These are phyloP conservation scores for Danio jaintianensis DNA, from an alignment of 2,797 vertebrate genomes.

Conservation along the genomic window DNA sequence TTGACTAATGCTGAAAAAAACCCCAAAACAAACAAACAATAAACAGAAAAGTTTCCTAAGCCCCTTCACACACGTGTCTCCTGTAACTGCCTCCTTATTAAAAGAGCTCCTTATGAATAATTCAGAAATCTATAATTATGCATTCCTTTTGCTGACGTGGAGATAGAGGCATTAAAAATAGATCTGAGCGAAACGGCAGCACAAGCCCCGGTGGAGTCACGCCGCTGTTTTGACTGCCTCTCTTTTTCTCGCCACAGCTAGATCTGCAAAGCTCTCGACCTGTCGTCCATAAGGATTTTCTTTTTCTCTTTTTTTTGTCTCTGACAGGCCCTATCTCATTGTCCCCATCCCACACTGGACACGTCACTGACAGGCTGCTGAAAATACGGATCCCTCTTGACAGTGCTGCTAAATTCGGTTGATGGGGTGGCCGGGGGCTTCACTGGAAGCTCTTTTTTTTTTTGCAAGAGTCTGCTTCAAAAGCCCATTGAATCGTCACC, in stretches of 20 bases:
- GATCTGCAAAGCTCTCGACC: slow-evolving; percentile 11
- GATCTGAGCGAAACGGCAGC: slow-evolving; percentile 56
- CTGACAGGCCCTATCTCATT: slow-evolving; percentile 1
- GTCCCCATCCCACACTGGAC: slow-evolving; percentile 7
- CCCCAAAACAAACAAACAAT: neutral
- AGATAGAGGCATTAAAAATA: slow-evolving; percentile 63
- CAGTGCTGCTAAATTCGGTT: slow-evolving; percentile 30
- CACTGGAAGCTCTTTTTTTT: neutral
- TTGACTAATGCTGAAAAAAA: too few species aligned
- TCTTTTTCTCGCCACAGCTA: slow-evolving; percentile 21
- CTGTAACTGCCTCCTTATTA: slow-evolving; percentile 50
- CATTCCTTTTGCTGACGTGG: slow-evolving; percentile 63
- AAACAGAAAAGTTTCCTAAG: neutral
- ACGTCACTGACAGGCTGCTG: neutral
- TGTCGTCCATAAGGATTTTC: slow-evolving; percentile 29
- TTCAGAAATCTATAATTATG: slow-evolving; percentile 60
- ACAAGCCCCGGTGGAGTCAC: slow-evolving; percentile 31
- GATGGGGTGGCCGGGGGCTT: slow-evolving; percentile 16
- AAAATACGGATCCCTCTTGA: slow-evolving; percentile 13
- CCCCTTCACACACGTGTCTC: slow-evolving; percentile 28
- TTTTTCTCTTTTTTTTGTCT: neutral
- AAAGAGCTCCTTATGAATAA: slow-evolving; percentile 56
- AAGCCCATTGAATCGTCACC: neutral
- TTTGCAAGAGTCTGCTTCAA: slow-evolving; percentile 2
- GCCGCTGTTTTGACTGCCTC: slow-evolving; percentile 55